phyloP scores from a whole-genome alignment of 2,888 invertebrate species.

The Cremastinae sp. region DNA sequence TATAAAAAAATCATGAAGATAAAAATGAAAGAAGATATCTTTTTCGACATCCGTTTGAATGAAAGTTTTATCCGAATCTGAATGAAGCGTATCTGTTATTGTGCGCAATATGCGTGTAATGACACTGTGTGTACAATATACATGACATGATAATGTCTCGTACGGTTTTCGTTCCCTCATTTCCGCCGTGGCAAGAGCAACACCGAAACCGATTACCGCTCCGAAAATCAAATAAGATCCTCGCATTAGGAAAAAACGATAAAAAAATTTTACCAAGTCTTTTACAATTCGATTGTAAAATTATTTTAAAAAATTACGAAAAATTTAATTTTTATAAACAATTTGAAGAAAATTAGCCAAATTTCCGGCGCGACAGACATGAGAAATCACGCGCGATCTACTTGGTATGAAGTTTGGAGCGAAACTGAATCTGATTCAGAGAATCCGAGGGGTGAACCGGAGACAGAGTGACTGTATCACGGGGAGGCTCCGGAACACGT shows the following conservation, averaged over 20 bases:
- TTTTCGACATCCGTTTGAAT: no score
- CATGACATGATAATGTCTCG: slow-evolving; percentile 9
- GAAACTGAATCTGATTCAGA: slow-evolving; percentile 63
- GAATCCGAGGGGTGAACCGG: slow-evolving; percentile 52
- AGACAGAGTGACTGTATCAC: slow-evolving; percentile 45
- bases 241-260: slow-evolving; percentile 14
- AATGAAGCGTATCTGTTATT: not conserved
- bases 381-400: slow-evolving; percentile 32
- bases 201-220: slow-evolving; percentile 4
- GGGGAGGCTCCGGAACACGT: slow-evolving; percentile 61
- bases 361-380: not conserved
- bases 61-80: no score
- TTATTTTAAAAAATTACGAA: no score
- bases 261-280: no score
- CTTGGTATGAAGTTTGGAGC: slow-evolving; percentile 57
- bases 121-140: not conserved
- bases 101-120: not conserved
- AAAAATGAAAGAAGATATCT: no score
- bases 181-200: slow-evolving; percentile 42
- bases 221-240: not conserved
- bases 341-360: not conserved
- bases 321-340: no score
- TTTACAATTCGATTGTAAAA: no score
- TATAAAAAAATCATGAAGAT: no score
- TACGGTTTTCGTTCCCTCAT: slow-evolving; percentile 49